Evolutionary conservation across 2,888 invertebrate genomes (phyloP).

Genomic region (Drosophila percnosoma): DNA sequence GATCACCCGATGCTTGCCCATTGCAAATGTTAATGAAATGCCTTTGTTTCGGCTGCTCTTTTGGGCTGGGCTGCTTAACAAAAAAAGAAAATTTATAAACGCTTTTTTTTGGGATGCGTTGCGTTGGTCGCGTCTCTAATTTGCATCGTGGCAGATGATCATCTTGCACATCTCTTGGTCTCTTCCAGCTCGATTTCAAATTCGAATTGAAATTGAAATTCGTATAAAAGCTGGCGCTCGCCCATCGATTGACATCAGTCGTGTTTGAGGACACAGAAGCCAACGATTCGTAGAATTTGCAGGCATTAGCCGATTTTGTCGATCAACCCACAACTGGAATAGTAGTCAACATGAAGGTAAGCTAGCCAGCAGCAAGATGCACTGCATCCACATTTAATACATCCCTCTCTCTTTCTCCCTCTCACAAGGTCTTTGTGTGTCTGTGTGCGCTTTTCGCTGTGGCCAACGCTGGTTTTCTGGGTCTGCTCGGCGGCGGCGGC

Average conservation of each 20-base stretch:
- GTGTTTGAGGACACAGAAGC: conserved; percentile 42
- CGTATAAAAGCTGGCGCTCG: conserved; percentile 70
- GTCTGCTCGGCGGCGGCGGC: conserved; percentile 56
- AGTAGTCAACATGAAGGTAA: conserved; percentile 74
- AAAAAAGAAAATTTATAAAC: conserved; percentile 2
- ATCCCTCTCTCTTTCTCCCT: background rate
- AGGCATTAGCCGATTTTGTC: conserved; percentile 41
- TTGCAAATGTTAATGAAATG: conserved; percentile 74
- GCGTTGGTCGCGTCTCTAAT: conserved; percentile 49
- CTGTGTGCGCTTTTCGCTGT: conserved; percentile 72
- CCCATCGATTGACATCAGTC: conserved; percentile 65
- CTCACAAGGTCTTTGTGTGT: conserved; percentile 74
- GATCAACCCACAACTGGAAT: conserved; percentile 43
- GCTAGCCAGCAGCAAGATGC: conserved; percentile 4
- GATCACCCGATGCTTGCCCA: conserved; percentile 8
- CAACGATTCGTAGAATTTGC: conserved; percentile 32
- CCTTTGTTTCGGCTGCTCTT: conserved; percentile 52
- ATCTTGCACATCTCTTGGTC: background rate
- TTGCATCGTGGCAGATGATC: conserved; percentile 40
- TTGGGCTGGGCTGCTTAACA: conserved; percentile 10
- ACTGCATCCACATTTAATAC: conserved; percentile 3
- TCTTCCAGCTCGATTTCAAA: background rate
- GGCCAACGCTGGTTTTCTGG: conserved; percentile 78
- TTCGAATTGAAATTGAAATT: conserved; percentile 16
- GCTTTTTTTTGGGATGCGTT: conserved; percentile 31